phyloP scores from a whole-genome alignment of 92 coral and sea anemone species.

The Metridium senile region DNA sequence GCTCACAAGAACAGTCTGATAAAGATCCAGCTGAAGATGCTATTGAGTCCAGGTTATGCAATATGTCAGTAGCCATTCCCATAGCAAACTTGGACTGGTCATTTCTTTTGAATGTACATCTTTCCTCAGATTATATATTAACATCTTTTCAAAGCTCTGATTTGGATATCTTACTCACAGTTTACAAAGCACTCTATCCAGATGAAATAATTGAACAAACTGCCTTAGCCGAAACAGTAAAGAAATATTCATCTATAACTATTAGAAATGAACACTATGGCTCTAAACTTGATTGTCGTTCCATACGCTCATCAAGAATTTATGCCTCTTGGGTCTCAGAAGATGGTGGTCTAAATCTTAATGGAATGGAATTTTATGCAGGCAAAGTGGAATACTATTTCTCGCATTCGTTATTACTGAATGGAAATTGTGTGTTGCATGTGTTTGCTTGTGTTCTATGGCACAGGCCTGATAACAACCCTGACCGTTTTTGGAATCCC shows the following conservation, averaged over 20 bases:
- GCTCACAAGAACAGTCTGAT: background rate
- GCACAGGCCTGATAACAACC: conserved; percentile 36
- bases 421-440: conserved; percentile 30
- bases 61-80: conserved; percentile 9
- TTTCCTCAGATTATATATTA: background rate
- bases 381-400: conserved; percentile 20
- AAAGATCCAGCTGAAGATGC: background rate
- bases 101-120: conserved; percentile 15
- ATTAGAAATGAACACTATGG: conserved; percentile 35
- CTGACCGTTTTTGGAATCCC: conserved; percentile 53
- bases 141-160: conserved; percentile 7
- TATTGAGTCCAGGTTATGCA: background rate
- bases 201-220: conserved; percentile 5
- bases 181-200: conserved; percentile 28
- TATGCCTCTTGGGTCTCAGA: conserved; percentile 3
- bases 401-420: conserved; percentile 23
- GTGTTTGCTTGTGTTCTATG: conserved; percentile 66
- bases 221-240: conserved; percentile 21
- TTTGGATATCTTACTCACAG: background rate
- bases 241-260: conserved; percentile 44
- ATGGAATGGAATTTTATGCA: conserved; percentile 1
- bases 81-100: conserved; percentile 5
- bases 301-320: conserved; percentile 19
- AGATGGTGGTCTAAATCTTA: conserved; percentile 9
- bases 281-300: conserved; percentile 16